phyloP scores from a whole-genome alignment of 2,797 vertebrate species.

The Fistularia commersonii region DNA sequence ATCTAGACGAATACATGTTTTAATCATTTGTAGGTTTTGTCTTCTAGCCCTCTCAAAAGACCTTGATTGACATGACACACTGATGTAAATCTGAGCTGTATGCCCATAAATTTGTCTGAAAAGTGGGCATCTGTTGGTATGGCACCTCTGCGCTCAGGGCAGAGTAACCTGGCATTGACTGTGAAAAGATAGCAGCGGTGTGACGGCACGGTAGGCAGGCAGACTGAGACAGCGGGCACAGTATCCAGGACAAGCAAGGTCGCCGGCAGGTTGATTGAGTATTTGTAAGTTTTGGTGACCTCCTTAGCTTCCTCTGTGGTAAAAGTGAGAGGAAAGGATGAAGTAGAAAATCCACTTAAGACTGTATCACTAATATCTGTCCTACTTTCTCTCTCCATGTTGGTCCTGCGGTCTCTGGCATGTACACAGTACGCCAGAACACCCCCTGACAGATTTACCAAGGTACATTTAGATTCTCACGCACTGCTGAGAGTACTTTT shows the following conservation, averaged over 20 bases:
- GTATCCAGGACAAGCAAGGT: conserved; percentile 76
- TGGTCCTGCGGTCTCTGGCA: conserved; percentile 22
- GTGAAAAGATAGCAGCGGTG: conserved; percentile 39
- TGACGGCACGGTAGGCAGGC: conserved; percentile 38
- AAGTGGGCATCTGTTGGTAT: conserved; percentile 46
- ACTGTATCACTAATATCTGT: conserved; percentile 49
- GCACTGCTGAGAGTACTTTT: conserved; percentile 10
- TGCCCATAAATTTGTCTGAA: conserved; percentile 14
- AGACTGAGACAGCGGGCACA: conserved; percentile 40
- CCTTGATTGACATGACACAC: conserved; percentile 3
- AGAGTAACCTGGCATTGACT: conserved; percentile 50
- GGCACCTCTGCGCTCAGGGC: conserved; percentile 45
- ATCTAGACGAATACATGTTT: not conserved
- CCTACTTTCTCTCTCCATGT: conserved; percentile 50
- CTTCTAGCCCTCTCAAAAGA: conserved; percentile 21
- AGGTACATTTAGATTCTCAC: not conserved
- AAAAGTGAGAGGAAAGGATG: conserved; percentile 36
- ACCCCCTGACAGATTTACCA: too few relatives aligned
- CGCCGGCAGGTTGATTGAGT: conserved; percentile 69
- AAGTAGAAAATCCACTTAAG: conserved; percentile 22
- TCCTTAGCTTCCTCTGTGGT: conserved; percentile 65
- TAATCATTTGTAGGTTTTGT: conserved; percentile 24
- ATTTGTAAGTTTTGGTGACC: conserved; percentile 76
- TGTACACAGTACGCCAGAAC: conserved; percentile 1
- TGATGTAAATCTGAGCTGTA: conserved; percentile 24